phyloP scores from a whole-genome alignment of 2,888 invertebrate species.

The Brachypterus glaber region DNA sequence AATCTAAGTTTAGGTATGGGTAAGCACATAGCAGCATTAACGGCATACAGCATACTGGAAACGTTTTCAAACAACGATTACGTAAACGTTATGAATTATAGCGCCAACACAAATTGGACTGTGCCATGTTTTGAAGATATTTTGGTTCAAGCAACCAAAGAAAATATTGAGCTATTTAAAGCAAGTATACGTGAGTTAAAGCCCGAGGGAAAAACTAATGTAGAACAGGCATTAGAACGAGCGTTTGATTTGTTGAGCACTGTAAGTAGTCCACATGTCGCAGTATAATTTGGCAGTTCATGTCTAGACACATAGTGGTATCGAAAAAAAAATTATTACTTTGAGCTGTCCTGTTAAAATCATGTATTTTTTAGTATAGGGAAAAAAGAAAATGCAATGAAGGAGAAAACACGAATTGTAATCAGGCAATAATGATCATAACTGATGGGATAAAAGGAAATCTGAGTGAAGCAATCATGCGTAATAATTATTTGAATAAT shows the following conservation, averaged over 20 bases:
- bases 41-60: slow-evolving; percentile 79
- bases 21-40: slow-evolving; percentile 70
- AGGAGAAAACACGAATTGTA: slow-evolving; percentile 53
- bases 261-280: slow-evolving; percentile 49
- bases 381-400: slow-evolving; percentile 45
- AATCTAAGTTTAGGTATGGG: slow-evolving; percentile 36
- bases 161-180: slow-evolving; percentile 69
- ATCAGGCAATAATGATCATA: slow-evolving; percentile 92
- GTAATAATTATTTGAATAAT: slow-evolving; percentile 65
- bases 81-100: slow-evolving; percentile 83
- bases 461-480: slow-evolving; percentile 72
- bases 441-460: slow-evolving; percentile 91
- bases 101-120: slow-evolving; percentile 57
- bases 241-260: slow-evolving; percentile 74
- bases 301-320: not conserved
- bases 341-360: not conserved
- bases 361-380: slow-evolving; percentile 30
- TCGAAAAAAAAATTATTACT: not conserved
- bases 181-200: slow-evolving; percentile 56
- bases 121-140: slow-evolving; percentile 77
- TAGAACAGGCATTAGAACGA: slow-evolving; percentile 67
- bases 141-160: slow-evolving; percentile 81
- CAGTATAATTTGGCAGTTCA: too few relatives aligned
- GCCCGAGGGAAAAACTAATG: slow-evolving; percentile 73
- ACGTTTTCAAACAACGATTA: slow-evolving; percentile 97